phyloP scores from a whole-genome alignment of 2,113 vertebrate species.

The Lophius piscatorius region DNA sequence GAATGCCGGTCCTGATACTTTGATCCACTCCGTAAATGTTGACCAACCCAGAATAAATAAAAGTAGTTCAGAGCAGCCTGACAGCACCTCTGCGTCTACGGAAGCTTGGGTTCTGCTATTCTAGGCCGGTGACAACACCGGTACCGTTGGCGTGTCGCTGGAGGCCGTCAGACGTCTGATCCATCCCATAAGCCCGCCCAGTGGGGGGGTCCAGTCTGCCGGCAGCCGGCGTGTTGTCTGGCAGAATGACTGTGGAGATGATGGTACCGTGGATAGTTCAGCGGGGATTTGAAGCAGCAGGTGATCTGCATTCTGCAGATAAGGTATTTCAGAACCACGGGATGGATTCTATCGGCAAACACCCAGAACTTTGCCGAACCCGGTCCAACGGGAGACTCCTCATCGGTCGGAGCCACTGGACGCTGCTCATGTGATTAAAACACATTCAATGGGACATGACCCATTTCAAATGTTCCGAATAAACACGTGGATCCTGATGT shows the following conservation, averaged over 20 bases:
- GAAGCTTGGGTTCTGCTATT: neutral
- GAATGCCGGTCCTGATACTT: neutral
- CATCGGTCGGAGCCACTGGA: no score
- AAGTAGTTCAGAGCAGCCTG: no score
- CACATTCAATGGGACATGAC: neutral
- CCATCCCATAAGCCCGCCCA: neutral
- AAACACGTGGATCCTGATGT: neutral
- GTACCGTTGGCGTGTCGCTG: neutral
- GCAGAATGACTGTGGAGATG: slow-evolving; percentile 35
- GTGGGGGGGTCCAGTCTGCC: neutral
- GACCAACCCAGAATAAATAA: no score
- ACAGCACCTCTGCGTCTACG: neutral
- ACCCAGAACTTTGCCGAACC: no score
- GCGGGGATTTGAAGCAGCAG: slow-evolving; percentile 22
- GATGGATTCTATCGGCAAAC: neutral
- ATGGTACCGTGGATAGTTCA: slow-evolving; percentile 43
- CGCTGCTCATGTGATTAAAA: neutral
- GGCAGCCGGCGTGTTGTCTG: slow-evolving; percentile 11
- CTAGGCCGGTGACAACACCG: neutral
- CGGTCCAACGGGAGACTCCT: no score
- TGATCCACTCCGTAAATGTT: neutral
- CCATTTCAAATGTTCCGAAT: neutral
- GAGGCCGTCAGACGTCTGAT: neutral
- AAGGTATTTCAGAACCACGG: slow-evolving; percentile 32
- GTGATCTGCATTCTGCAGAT: slow-evolving; percentile 39